Evolutionary conservation across 2,888 invertebrate species (phyloP), one percentile per base, ranked within the genome.

Genomic region (Tortricodes alternella): DNA sequence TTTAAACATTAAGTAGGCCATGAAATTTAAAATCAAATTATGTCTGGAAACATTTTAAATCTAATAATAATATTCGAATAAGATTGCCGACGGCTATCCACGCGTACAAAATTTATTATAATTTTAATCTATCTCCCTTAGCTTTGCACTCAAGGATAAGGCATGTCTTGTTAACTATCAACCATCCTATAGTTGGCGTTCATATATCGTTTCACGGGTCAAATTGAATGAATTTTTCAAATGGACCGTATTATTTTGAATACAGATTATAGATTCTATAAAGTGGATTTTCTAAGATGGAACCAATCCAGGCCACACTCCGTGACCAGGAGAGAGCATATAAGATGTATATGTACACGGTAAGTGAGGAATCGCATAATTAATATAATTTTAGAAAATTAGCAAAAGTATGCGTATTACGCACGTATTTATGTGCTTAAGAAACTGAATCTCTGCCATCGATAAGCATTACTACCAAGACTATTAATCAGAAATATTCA

Each of bases 311-410:
- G 66, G 71, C 79, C 61, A 64, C 77, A 60, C 67, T 80, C 65
- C 83, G 81, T 59, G 83, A 83, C 61, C 86, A 83, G 63, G 87
- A 85, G 60, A 80, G 85, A 71, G 75, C 78, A 51, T 89, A 89
- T 74, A 89, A 88, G 73, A 74, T 85, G 63, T 89, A 86, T 68
- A 83, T 89, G 85, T 89, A 89, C 66, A 89, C 88, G 88, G 89
- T 89, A 76, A 83, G 79, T 62, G 51, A 52, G 49, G 46, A 18
- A 13, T 46, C 27, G 35, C 18, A 8, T 24, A n/a, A 4, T n/a
- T 24, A 21, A 15, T 24, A 24, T 4, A 23, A 21, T 7, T 23
- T 7, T 2, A n/a, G 3, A 5, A 5, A 19, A 1, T 1, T 1
- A 3, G 6, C 23, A 4, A 23, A 8, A 23, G n/a, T n/a, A n/a